Percentiles rank a stretch among this genome's conserved stretches.
These are phyloP conservation scores for Phoxinus phoxinus DNA, from an alignment of 2,113 vertebrate genomes.

Conservation along the genomic window DNA sequence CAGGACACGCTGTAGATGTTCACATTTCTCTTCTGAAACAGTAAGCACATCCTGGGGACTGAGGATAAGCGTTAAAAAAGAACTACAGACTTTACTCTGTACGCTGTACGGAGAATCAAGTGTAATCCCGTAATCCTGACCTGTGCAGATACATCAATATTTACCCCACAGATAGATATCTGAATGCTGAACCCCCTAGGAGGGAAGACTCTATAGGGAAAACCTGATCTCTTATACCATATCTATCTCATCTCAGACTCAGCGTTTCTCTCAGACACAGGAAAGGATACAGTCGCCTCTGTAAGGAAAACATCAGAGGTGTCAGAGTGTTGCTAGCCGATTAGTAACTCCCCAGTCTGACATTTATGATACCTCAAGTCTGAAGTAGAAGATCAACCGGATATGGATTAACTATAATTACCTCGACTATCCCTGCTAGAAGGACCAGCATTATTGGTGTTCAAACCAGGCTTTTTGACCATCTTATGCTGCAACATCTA, in stretches of 20 bases:
- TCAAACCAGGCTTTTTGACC: neutral
- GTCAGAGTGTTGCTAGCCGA: neutral
- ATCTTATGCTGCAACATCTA: neutral
- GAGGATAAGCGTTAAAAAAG: neutral
- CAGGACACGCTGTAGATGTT: conserved; percentile 18
- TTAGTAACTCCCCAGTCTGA: neutral
- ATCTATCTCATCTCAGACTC: neutral
- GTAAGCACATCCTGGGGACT: conserved; percentile 5
- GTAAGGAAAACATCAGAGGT: neutral
- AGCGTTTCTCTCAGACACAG: neutral
- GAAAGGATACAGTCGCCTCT: neutral
- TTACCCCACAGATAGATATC: neutral
- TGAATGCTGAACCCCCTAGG: neutral
- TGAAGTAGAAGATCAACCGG: neutral
- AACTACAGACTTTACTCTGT: neutral
- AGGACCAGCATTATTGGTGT: neutral
- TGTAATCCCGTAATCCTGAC: conserved; percentile 22
- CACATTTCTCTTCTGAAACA: neutral
- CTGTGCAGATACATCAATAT: conserved; percentile 25
- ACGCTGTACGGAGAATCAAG: neutral
- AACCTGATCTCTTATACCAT: neutral
- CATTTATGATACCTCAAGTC: neutral
- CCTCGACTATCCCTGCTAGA: neutral
- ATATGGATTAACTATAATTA: neutral
- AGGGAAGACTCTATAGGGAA: neutral